Conservation (phyloP, 64 coral and sea anemone genomes). For the Porites australiensis region DNA sequence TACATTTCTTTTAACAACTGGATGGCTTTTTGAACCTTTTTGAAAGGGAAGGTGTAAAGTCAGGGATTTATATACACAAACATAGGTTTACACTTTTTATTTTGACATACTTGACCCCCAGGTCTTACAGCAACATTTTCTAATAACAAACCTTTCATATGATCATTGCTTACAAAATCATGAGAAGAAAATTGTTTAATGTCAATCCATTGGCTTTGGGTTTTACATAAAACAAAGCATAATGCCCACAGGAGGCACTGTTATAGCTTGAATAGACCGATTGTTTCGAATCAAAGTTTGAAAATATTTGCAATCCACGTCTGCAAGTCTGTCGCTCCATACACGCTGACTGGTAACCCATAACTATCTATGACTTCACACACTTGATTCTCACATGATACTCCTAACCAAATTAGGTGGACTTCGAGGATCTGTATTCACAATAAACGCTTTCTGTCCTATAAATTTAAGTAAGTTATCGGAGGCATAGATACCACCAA, state of each 20-base stretch:
- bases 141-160: constrained; percentile 32
- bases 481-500: too few relatives aligned
- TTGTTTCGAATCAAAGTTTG: background rate
- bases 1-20: too few relatives aligned
- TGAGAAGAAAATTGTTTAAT: constrained; percentile 40
- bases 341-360: constrained; percentile 53
- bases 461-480: too few relatives aligned
- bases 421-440: constrained; percentile 43
- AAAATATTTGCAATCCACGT: constrained; percentile 24
- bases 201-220: constrained; percentile 6
- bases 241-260: constrained; percentile 60
- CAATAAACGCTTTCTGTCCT: too few relatives aligned
- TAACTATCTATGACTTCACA: constrained; percentile 80
- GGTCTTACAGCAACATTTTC: background rate
- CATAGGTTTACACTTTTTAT: too few relatives aligned
- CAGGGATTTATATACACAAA: too few relatives aligned
- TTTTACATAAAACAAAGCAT: constrained; percentile 48
- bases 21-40: too few relatives aligned
- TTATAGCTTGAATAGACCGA: constrained; percentile 48
- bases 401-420: constrained; percentile 40
- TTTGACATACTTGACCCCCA: too few relatives aligned
- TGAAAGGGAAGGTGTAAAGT: too few relatives aligned
- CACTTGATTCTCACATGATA: constrained; percentile 8
- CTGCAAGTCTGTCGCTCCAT: constrained; percentile 26
- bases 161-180: constrained; percentile 58